Evolutionary conservation across 2,797 vertebrate genomes (phyloP), one percentile per base, ranked within the genome.

Genomic region (Neoniphon sammara): DNA sequence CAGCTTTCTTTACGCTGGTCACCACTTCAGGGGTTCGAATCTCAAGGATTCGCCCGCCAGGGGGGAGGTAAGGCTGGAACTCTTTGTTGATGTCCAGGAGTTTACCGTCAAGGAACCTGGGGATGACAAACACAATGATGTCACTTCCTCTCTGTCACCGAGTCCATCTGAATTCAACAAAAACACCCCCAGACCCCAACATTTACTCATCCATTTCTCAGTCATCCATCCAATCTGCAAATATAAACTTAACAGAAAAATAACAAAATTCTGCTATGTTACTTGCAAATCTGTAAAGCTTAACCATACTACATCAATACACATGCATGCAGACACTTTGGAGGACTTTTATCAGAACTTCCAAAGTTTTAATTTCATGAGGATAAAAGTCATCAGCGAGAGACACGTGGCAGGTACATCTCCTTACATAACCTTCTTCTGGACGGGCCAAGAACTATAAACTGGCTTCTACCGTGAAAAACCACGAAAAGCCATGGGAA

Each of bases 11-110:
- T 20, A 98, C 97, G 0, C 94, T 95, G 0, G 96, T 95, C 82
- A 98, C 96, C 60, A 97, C 93, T 1, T 97, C 97, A 0, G 98
- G 98, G 0, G 96, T 97, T 54, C 96, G 95, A 83, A 99, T 98
- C 93, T 99, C 96, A 88, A 98, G 91, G 83, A 99, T 97, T 1
- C 97, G 95, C 5, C 97, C 97, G 4, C 98, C 98, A 25, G 96
- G 95, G 20, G 98, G 98, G 55, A 98, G 94, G 86, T 96, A 93
- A 0, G 96, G 95, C 87, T 98, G 97, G 73, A 97, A 99, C 73
- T 97, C 96, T 87, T 98, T 99, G 78, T 98, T 99, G 87, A 99
- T 99, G 82, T 99, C 98, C 36, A 99, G 93, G 23, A 99, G 93
- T 77, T 98, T 99, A 64, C 98, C 98, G 77, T 98, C 96, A 47